Evolutionary conservation across 2,797 vertebrate genomes (phyloP).

Genomic region (Chelon auratus): DNA sequence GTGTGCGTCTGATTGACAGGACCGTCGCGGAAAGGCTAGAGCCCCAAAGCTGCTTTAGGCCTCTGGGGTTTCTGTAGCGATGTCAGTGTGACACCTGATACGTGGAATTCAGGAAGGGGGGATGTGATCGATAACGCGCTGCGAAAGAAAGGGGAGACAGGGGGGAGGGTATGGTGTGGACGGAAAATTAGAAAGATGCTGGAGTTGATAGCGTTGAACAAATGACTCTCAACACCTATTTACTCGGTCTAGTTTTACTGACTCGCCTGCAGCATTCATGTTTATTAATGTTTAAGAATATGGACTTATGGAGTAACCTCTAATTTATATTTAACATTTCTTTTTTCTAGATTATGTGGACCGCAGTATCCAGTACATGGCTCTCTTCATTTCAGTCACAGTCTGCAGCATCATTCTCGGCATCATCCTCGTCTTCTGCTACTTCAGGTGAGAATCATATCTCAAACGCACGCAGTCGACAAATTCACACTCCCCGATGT

Average conservation of each 20-base stretch:
- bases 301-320: too few species aligned
- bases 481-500: background rate
- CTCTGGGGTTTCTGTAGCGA: conserved; percentile 78
- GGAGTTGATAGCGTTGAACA: conserved; percentile 34
- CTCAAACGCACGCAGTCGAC: background rate
- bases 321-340: background rate
- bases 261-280: background rate
- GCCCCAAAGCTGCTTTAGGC: conserved; percentile 74
- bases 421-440: conserved; percentile 90
- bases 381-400: conserved; percentile 89
- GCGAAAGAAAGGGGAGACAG: conserved; percentile 13
- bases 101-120: conserved; percentile 77
- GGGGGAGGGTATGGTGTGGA: background rate
- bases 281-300: background rate
- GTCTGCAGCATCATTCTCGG: conserved; percentile 89
- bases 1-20: conserved; percentile 67
- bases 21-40: conserved; percentile 79
- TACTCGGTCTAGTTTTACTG: conserved; percentile 10
- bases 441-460: conserved; percentile 87
- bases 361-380: conserved; percentile 89
- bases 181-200: conserved; percentile 47
- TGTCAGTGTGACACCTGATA: conserved; percentile 86
- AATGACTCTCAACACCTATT: conserved; percentile 30
- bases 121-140: conserved; percentile 82
- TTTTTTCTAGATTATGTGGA: conserved; percentile 87